phyloP scores from a whole-genome alignment of 2,113 vertebrate species.

The Chunga burmeisteri region DNA sequence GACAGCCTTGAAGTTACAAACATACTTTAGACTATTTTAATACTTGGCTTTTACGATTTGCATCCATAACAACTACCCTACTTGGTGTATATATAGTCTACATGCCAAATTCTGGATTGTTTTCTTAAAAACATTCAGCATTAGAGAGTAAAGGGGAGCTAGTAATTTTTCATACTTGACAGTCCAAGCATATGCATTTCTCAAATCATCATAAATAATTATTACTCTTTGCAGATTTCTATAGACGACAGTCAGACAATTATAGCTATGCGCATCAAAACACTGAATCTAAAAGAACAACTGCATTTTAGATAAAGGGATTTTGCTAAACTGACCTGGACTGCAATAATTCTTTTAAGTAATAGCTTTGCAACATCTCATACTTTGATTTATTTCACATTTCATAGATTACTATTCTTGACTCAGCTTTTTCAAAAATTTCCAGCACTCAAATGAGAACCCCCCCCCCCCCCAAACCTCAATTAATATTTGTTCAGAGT shows the following conservation, averaged over 20 bases:
- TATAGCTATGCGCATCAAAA: not conserved
- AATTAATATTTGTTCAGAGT: not conserved
- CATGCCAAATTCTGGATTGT: not conserved
- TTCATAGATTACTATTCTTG: not conserved
- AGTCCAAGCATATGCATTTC: not conserved
- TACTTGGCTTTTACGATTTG: not conserved
- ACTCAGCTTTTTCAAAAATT: not conserved
- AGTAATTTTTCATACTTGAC: not conserved
- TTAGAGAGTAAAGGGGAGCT: not conserved
- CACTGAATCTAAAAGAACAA: not conserved
- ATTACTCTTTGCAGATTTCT: not conserved
- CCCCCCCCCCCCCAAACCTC: not conserved
- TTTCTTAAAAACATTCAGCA: not conserved
- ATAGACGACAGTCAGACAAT: not conserved
- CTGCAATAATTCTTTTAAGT: not conserved
- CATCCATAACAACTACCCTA: not conserved
- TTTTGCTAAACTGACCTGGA: not conserved
- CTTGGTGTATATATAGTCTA: not conserved
- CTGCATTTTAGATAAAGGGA: not conserved
- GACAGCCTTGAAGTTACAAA: not conserved
- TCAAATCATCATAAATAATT: not conserved
- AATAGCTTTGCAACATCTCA: not conserved
- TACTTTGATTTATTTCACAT: not conserved
- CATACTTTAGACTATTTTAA: not conserved
- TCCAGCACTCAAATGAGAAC: not conserved